These are phyloP conservation scores for Pseudorhiza aurosa DNA, from an alignment of 30 jellyfish, hydroid and myxozoan species.

Conservation along the genomic window DNA sequence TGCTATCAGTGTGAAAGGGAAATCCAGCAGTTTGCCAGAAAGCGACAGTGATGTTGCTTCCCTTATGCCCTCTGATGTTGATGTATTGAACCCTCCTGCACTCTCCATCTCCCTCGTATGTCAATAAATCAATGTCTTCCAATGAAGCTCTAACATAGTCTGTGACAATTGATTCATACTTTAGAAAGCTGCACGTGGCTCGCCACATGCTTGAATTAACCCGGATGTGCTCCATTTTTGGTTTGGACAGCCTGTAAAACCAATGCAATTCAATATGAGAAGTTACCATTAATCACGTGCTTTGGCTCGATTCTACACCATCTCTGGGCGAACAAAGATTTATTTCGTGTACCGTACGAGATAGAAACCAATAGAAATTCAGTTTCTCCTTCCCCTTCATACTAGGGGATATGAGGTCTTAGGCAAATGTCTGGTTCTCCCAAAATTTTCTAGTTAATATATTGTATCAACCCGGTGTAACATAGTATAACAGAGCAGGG, in stretches of 20 bases:
- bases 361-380: too few species aligned
- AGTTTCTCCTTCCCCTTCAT: too few species aligned
- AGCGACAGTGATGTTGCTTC: neutral
- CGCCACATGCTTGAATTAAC: constrained; percentile 18
- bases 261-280: too few species aligned
- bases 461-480: too few species aligned
- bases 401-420: too few species aligned
- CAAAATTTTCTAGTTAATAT: too few species aligned
- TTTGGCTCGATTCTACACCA: too few species aligned
- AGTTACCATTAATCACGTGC: too few species aligned
- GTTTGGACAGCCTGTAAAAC: neutral
- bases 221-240: constrained; percentile 2
- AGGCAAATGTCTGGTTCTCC: too few species aligned
- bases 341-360: too few species aligned
- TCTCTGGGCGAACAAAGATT: too few species aligned
- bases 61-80: neutral
- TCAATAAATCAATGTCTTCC: neutral
- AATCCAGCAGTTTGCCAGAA: neutral
- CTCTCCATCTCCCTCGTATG: neutral
- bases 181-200: constrained; percentile 24
- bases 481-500: too few species aligned
- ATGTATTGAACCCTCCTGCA: neutral
- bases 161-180: neutral
- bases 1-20: neutral
- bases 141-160: constrained; percentile 12